These are phyloP conservation scores for Bagarius yarrelli DNA, from an alignment of 2,113 vertebrate species.

Conservation along the genomic window DNA sequence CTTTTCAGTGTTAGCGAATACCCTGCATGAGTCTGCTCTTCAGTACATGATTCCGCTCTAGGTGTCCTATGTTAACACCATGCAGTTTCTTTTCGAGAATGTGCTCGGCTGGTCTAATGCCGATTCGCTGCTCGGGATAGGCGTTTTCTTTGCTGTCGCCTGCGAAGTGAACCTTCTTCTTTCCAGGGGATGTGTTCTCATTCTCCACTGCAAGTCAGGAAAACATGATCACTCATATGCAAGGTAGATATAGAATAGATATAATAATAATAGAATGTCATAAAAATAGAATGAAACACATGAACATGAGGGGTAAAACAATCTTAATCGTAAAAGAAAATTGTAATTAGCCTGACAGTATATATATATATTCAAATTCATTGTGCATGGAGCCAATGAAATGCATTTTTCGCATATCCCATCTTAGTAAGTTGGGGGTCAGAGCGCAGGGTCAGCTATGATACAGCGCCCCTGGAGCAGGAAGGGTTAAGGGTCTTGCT, in stretches of 20 bases:
- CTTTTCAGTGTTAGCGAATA: slow-evolving; percentile 73
- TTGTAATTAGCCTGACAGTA: no score
- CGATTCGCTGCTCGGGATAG: slow-evolving; percentile 43
- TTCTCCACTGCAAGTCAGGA: slow-evolving; percentile 64
- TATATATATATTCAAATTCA: no score
- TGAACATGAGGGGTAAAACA: not conserved
- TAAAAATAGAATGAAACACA: not conserved
- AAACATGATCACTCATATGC: slow-evolving; percentile 37
- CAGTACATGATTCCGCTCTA: slow-evolving; percentile 77
- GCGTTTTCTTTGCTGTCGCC: slow-evolving; percentile 80
- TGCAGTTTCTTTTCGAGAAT: slow-evolving; percentile 78
- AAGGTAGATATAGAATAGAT: slow-evolving; percentile 4
- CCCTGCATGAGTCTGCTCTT: slow-evolving; percentile 85
- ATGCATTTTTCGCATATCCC: no score
- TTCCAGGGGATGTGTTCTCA: slow-evolving; percentile 68
- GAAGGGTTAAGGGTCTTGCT: no score
- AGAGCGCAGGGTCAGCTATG: no score
- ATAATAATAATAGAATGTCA: no score
- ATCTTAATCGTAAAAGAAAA: no score
- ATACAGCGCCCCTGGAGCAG: no score
- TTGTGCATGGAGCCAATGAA: no score
- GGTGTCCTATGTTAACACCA: slow-evolving; percentile 74
- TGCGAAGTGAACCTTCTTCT: slow-evolving; percentile 84
- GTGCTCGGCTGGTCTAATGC: slow-evolving; percentile 65
- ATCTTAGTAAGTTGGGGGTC: no score